These are phyloP conservation scores for Saxicola maurus DNA, from an alignment of 2,797 vertebrate genomes.

Conservation along the genomic window DNA sequence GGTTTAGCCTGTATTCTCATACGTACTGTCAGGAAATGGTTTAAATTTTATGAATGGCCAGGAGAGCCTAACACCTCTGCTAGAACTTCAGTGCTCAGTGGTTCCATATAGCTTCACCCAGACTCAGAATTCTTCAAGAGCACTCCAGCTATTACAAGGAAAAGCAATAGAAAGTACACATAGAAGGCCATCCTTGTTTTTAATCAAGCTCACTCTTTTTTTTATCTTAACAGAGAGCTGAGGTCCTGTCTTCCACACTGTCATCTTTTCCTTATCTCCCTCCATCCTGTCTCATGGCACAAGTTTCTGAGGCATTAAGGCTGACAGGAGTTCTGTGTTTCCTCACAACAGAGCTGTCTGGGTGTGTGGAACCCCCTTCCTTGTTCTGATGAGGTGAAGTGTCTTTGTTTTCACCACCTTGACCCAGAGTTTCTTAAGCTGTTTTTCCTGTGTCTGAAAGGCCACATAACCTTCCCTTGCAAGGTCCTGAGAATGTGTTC, in stretches of 20 bases:
- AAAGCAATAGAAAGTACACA: neutral
- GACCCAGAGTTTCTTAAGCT: neutral
- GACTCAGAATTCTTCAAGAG: neutral
- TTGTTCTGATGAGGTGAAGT: fast-evolving
- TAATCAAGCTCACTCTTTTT: neutral
- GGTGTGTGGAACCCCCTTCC: neutral
- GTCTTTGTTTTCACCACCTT: neutral
- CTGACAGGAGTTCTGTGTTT: neutral
- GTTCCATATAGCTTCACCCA: neutral
- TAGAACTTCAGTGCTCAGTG: neutral
- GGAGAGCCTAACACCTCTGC: neutral
- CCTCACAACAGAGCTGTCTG: neutral
- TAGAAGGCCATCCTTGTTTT: neutral
- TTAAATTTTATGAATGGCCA: neutral
- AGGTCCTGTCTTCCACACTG: neutral
- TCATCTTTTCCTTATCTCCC: neutral
- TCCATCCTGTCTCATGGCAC: neutral
- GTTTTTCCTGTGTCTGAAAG: neutral
- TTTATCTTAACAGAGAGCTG: neutral
- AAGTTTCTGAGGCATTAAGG: neutral
- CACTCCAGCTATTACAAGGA: neutral
- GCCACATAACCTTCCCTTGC: neutral
- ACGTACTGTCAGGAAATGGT: neutral
- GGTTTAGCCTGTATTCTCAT: neutral
- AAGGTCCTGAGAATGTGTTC: neutral